A percentile compares a stretch with the other conserved stretches of the same genome.
These are phyloP conservation scores for Glossophaga mutica DNA, from an alignment of 2,797 vertebrate genomes.

Conservation along the genomic window DNA sequence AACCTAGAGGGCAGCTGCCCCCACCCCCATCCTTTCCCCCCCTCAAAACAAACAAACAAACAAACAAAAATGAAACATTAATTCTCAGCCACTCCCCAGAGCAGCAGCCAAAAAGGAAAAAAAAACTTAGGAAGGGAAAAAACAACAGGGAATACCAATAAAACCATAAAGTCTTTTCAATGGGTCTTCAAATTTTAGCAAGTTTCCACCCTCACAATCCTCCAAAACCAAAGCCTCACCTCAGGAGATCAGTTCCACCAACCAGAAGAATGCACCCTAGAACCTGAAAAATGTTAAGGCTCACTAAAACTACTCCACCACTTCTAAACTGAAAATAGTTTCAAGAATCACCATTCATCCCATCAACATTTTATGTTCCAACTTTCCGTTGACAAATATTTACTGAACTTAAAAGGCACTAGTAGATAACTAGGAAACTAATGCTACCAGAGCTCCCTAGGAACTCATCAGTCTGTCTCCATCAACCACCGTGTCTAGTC, in stretches of 20 bases:
- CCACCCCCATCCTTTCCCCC: no score
- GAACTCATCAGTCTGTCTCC: not conserved
- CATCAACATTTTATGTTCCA: not conserved
- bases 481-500: not conserved
- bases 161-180: constrained; percentile 5
- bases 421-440: not conserved
- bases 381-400: not conserved
- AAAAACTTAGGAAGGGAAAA: not conserved
- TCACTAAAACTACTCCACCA: not conserved
- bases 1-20: not conserved
- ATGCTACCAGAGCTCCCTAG: not conserved
- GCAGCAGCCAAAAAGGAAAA: not conserved
- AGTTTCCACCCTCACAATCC: not conserved
- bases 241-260: not conserved
- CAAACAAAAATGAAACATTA: no score
- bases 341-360: constrained; percentile 18
- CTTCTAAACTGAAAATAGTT: not conserved
- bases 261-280: not conserved
- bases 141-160: constrained; percentile 30
- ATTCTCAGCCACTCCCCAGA: not conserved
- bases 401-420: not conserved
- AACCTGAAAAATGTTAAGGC: not conserved
- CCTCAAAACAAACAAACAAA: not conserved
- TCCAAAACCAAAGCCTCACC: constrained; percentile 36
- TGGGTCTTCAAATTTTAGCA: not conserved